Base-by-base conservation (phyloP, 92 coral and sea anemone species). In the Meandrina meandrites region DNA sequence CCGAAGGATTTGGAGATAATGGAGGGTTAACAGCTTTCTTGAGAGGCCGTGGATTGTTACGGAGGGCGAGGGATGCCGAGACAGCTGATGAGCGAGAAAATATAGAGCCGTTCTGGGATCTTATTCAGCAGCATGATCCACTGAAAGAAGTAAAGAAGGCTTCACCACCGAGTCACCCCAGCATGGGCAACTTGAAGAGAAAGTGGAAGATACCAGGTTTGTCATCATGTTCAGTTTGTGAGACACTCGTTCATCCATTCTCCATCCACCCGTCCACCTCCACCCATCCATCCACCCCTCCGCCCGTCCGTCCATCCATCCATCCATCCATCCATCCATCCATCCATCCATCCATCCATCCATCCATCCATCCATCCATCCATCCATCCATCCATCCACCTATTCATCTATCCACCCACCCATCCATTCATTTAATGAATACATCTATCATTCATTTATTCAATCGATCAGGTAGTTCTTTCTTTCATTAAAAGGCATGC, bases 181-280 rank as follows among this genome's bases (percentile, higher is more conserved):
- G 90, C 42, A 90, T 92, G 95, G 86, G 94, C 82, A 89, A 92
- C 77, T 87, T 97, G 72, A 95, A 91, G 82, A 93, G 93, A 81
- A 97, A 96, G 81, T 97, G 99, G 99, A 96, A 97, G 83, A 97
- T 97, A 40, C 99, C 99, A 93, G 99, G 99, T 97, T 72, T 21
- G 79, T 70, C 47, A 27, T 24, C 30, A 80, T 1, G 14, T 5
- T 34, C 30, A 27, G 21, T 28, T 32, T 15, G 21, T 17, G 50
- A 15, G 60, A 21, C 71, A 0, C 24, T 64, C 32, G 71, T 28
- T 64, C 58, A 2, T 54, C 18, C 17, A 18, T 54, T 14, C 58
- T 53, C 58, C 62, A 5, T 53, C 18, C 58, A 11, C 13, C 18
- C 58, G 0, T 53, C 13, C 54, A 4, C 54, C 5, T 50, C 5